A percentile compares a stretch with the other conserved stretches of the same genome.
These are phyloP conservation scores for Hoplodrina ambigua DNA, from an alignment of 2,888 invertebrate genomes.

Conservation along the genomic window DNA sequence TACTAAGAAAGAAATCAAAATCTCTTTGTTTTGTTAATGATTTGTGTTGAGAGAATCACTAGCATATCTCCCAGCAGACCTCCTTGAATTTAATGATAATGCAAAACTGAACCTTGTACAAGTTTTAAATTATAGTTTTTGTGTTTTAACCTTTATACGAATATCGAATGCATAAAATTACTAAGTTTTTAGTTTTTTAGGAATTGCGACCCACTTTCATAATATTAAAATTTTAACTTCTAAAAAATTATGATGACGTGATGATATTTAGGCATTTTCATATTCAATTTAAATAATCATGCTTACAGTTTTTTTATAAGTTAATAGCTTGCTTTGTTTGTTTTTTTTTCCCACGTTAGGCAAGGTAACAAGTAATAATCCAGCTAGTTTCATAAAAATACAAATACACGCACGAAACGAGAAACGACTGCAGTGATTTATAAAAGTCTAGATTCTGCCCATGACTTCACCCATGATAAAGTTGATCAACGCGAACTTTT, in stretches of 20 bases:
- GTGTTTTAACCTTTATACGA: neutral
- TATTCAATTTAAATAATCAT: slow-evolving; percentile 5
- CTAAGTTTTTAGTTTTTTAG: neutral
- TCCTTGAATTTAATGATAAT: no score
- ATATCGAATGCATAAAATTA: neutral
- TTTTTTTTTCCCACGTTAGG: neutral
- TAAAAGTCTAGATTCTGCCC: neutral
- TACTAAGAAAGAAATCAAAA: no score
- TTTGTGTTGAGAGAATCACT: no score
- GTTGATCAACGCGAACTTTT: no score
- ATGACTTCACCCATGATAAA: no score
- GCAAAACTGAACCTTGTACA: no score
- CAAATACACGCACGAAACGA: no score
- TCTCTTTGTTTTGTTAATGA: no score
- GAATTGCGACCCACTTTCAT: slow-evolving; percentile 1
- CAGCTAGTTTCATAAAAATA: neutral
- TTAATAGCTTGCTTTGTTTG: neutral
- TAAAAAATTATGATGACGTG: neutral
- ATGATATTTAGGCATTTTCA: slow-evolving; percentile 1
- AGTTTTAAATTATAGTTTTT: no score
- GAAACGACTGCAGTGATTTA: neutral
- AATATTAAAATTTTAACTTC: neutral
- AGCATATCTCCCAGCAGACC: no score
- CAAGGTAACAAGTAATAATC: neutral
- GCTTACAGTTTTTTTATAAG: neutral